Evolutionary conservation across 1,140 invertebrate species (phyloP), one percentile per base, ranked within the genome.

Genomic region (Heliconius melpomene): DNA sequence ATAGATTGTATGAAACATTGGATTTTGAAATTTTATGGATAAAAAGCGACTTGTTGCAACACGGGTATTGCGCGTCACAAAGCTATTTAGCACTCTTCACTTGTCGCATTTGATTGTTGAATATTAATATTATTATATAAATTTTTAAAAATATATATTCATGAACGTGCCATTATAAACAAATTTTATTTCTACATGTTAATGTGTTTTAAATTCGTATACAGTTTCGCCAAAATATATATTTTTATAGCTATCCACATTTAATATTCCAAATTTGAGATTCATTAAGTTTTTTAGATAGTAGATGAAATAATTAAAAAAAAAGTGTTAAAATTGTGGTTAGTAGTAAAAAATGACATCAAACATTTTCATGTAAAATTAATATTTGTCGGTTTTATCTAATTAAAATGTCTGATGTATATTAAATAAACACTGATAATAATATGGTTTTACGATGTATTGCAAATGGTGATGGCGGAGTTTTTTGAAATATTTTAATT

Each of bases 221-320:
- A 91, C 90, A 87, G 89, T 91, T 20, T 89, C 86, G 89, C 88
- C 89, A 90, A 93, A 90, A 83, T 93, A 88, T 92, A 92, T 93
- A 93, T 93, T 91, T 91, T 92, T 93, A 86, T 91, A 92, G 86
- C 85, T 92, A 89, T 87, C 87, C 89, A 91, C 86, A 88, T 90
- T 90, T 90, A 77, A 77, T 77, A 77, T 72, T 72, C 71, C 16
- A 72, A 72, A 72, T 38, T 72, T 77, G 76, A 77, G 76, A 77
- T 77, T 72, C 76, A 77, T 77, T 72, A 77, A 72, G 70, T 77
- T 77, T 77, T 46, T 86, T 85, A 81, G 79, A 70, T 87, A 85
- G 86, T 87, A 77, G 81, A 83, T 78, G 26, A 66, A 29, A 66
- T 66, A 40, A 75, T 46, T 16, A 84, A 83, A 79, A 79, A n/a